These are phyloP conservation scores for Psilanteris sp. DNA, from an alignment of 1,140 invertebrate species.

Conservation along the genomic window DNA sequence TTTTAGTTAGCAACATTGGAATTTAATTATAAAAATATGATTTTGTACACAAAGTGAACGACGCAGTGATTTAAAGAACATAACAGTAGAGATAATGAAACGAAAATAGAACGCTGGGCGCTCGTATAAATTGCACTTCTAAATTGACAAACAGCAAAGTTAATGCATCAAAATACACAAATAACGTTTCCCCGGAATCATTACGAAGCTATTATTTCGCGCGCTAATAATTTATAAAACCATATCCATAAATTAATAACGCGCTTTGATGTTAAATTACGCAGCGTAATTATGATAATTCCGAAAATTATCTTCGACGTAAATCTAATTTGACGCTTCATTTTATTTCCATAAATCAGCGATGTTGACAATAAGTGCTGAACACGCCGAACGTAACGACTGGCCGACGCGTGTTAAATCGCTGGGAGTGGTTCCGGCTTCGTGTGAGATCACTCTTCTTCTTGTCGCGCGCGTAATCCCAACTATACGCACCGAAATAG, in stretches of 20 bases:
- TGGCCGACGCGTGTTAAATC: conserved; percentile 51
- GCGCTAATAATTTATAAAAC: conserved; percentile 47
- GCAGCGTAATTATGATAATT: conserved; percentile 53
- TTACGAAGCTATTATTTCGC: conserved; percentile 42
- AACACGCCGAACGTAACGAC: conserved; percentile 36
- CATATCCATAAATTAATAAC: conserved; percentile 55
- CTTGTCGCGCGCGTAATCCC: conserved; percentile 29
- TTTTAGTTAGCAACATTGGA: too few species aligned
- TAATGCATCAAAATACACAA: conserved; percentile 50
- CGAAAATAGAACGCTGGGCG: conserved; percentile 26
- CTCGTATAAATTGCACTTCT: conserved; percentile 9
- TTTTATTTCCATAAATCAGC: conserved; percentile 50
- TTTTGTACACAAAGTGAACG: too few species aligned
- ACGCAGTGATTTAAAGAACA: not conserved
- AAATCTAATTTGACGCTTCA: conserved; percentile 49
- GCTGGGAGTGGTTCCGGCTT: conserved; percentile 51
- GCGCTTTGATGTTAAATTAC: conserved; percentile 53
- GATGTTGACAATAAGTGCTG: conserved; percentile 44
- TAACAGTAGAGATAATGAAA: conserved; percentile 1
- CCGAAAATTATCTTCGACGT: conserved; percentile 42
- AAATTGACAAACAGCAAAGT: conserved; percentile 55
- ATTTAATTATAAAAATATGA: too few species aligned
- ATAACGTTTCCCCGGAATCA: conserved; percentile 55
- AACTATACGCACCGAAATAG: conserved; percentile 50
- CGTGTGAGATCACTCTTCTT: conserved; percentile 49